A percentile compares a stretch with the other conserved stretches of the same genome.
Conservation (phyloP, 2,888 invertebrate genomes). For the Erebia epiphron region DNA sequence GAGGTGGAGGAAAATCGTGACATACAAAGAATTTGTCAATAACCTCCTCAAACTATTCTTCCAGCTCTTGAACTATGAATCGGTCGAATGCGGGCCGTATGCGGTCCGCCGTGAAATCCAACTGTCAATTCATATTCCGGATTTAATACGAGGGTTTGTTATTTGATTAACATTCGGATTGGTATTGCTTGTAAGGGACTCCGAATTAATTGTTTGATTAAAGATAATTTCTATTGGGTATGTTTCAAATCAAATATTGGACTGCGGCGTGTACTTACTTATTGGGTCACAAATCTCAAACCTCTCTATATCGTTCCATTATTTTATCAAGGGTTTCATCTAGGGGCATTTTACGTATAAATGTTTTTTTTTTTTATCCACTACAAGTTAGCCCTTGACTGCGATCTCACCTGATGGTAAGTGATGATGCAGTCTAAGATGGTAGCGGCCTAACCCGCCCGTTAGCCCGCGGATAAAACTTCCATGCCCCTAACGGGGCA, state of each 20-base stretch:
- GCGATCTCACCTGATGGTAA: too few relatives aligned
- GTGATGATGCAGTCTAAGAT: too few relatives aligned
- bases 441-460: too few relatives aligned
- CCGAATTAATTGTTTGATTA: slow-evolving; percentile 17
- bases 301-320: too few relatives aligned
- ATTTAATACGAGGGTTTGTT: slow-evolving; percentile 38
- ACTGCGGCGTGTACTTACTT: background rate
- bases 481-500: too few relatives aligned
- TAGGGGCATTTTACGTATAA: too few relatives aligned
- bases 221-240: slow-evolving; percentile 8
- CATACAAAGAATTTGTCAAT: background rate
- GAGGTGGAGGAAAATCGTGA: too few relatives aligned
- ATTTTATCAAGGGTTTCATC: too few relatives aligned
- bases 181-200: slow-evolving; percentile 20
- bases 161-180: slow-evolving; percentile 33
- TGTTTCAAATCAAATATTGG: slow-evolving; percentile 15
- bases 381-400: too few relatives aligned
- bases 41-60: background rate
- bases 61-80: background rate
- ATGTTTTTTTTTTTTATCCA: too few relatives aligned
- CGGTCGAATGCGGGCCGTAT: slow-evolving; percentile 23
- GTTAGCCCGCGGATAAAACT: too few relatives aligned
- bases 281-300: background rate
- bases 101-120: slow-evolving; percentile 45
- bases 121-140: slow-evolving; percentile 44